Conservation (phyloP, 2,797 vertebrate genomes). For the Glyptemys insculpta region DNA sequence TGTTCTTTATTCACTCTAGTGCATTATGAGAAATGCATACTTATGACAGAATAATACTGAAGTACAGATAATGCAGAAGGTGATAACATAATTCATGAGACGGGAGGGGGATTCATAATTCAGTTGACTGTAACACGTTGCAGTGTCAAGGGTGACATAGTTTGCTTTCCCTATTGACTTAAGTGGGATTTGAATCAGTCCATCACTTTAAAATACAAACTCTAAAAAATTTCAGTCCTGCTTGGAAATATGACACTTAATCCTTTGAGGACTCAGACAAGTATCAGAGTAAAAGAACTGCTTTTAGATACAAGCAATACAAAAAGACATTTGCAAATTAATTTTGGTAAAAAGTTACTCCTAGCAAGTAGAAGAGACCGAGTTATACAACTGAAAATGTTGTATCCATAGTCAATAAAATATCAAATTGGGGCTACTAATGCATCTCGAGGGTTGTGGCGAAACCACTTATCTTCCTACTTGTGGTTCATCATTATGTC, state of each 20-base stretch:
- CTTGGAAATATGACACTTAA: neutral
- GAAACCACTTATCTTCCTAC: neutral
- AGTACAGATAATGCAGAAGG: neutral
- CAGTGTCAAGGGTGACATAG: no score
- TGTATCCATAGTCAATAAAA: neutral
- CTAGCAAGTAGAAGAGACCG: neutral
- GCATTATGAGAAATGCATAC: neutral
- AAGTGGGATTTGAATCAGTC: neutral
- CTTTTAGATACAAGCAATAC: neutral
- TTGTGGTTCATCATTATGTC: no score
- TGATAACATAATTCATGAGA: neutral
- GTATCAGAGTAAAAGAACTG: neutral
- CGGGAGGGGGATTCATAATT: no score
- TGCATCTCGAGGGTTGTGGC: neutral
- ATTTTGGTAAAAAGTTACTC: neutral
- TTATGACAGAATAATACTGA: neutral
- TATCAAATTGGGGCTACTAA: neutral
- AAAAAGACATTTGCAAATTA: neutral
- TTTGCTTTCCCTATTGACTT: neutral
- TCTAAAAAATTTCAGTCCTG: neutral
- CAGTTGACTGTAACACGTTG: no score
- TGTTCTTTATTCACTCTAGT: neutral
- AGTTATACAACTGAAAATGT: neutral
- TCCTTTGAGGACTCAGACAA: neutral
- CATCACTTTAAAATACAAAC: neutral